phyloP scores from a whole-genome alignment of 1,140 invertebrate genomes.

The Pemphigus obesinymphae region DNA sequence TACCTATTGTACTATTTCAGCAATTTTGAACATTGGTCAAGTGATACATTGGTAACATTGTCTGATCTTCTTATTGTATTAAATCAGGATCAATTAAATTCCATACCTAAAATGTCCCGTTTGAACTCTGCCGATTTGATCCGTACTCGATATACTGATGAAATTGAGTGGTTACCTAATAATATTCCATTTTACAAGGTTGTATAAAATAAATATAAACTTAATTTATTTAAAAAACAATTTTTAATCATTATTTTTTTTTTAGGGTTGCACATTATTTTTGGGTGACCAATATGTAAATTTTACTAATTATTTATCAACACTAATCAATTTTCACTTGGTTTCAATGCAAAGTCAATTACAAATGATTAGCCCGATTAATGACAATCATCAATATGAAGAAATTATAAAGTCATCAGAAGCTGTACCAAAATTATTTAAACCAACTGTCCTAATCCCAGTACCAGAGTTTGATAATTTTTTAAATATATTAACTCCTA shows the following conservation, averaged over 20 bases:
- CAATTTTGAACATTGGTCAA: background rate
- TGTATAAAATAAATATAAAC: background rate
- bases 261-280: background rate
- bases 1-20: too few relatives aligned
- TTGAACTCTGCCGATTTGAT: constrained; percentile 25
- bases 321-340: background rate
- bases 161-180: constrained; percentile 1
- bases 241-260: background rate
- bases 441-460: constrained; percentile 15
- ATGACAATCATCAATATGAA: background rate
- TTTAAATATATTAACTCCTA: background rate
- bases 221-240: background rate
- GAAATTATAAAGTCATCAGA: background rate
- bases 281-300: background rate
- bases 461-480: background rate
- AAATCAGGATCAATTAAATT: constrained; percentile 11
- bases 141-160: background rate
- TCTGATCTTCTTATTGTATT: constrained; percentile 31
- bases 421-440: background rate
- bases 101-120: constrained; percentile 21
- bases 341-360: constrained; percentile 22
- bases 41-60: constrained; percentile 7
- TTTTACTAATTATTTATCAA: constrained; percentile 20
- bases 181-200: constrained; percentile 30
- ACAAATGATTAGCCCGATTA: constrained; percentile 22